A percentile compares a stretch with the other conserved stretches of the same genome.
These are phyloP conservation scores for Nasonia giraulti DNA, from an alignment of 1,140 invertebrate genomes.

Conservation along the genomic window DNA sequence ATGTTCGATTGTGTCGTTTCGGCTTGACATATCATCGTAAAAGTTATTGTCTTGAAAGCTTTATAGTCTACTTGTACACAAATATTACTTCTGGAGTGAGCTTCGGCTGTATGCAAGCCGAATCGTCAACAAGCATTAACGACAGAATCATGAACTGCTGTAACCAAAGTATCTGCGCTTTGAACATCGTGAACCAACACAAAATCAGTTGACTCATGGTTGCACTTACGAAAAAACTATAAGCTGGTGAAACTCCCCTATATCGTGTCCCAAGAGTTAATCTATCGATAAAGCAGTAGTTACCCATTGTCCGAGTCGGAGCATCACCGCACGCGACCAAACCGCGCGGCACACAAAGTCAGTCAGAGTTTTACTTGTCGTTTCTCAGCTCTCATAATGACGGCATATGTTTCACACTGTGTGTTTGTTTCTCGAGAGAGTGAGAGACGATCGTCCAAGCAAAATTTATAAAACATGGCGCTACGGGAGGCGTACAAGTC, in stretches of 20 bases:
- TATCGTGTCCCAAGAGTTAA: constrained; percentile 26
- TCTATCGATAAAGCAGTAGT: constrained; percentile 38
- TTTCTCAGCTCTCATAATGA: constrained; percentile 49
- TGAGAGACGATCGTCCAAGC: constrained; percentile 45
- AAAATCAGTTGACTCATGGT: background rate
- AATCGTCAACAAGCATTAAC: background rate
- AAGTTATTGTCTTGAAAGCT: no score
- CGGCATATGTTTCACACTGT: constrained; percentile 59
- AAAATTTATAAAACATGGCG: constrained; percentile 58
- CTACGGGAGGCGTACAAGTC: constrained; percentile 33
- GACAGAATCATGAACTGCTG: background rate
- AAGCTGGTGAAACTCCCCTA: background rate
- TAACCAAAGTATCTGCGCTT: background rate
- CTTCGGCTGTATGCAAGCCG: background rate
- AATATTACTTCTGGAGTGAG: no score
- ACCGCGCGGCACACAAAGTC: background rate
- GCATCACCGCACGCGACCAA: background rate
- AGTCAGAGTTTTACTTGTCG: constrained; percentile 5
- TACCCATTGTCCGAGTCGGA: background rate
- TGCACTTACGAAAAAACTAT: background rate
- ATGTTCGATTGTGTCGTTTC: background rate
- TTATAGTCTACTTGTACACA: no score
- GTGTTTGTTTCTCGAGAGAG: constrained; percentile 16
- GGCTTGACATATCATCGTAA: background rate
- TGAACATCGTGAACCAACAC: background rate